Conservation (phyloP, 1,140 invertebrate species). For the Drosophila aff. region DNA sequence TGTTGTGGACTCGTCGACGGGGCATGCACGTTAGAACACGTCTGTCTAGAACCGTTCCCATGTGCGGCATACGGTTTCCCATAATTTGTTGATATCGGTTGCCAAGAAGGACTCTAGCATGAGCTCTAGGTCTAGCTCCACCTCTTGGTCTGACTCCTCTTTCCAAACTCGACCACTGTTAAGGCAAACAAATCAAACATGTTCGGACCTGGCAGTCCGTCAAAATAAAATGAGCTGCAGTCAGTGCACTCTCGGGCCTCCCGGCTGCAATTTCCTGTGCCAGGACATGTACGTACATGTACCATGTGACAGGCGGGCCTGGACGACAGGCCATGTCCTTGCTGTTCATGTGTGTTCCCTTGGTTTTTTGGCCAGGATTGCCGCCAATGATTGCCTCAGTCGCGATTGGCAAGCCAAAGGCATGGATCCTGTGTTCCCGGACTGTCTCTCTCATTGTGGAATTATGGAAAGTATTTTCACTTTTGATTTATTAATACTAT, state of each 20-base stretch:
- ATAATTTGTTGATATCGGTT: constrained; percentile 65
- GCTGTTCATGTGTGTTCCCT: background rate
- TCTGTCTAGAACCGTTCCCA: constrained; percentile 24
- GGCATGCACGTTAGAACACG: constrained; percentile 8
- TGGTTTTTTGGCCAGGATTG: constrained; percentile 9
- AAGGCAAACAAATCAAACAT: constrained; percentile 34
- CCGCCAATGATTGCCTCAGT: constrained; percentile 17
- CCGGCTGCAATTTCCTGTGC: constrained; percentile 22
- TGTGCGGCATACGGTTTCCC: constrained; percentile 31
- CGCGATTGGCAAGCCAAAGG: constrained; percentile 34
- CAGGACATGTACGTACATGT: constrained; percentile 2
- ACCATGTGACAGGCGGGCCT: constrained; percentile 9
- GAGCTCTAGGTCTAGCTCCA: background rate
- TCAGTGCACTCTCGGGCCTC: background rate
- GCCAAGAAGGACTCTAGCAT: constrained; percentile 10
- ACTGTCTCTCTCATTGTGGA: background rate
- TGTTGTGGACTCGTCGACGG: background rate
- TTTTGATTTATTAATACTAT: background rate
- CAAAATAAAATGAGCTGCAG: constrained; percentile 12
- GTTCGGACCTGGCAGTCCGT: constrained; percentile 40
- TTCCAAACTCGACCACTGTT: constrained; percentile 13
- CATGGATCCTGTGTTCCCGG: constrained; percentile 5
- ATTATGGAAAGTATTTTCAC: background rate
- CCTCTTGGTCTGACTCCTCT: background rate
- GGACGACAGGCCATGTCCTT: constrained; percentile 11